Base-by-base conservation (phyloP, 2,888 invertebrate species). In the Eutolmus rufibarbis region DNA sequence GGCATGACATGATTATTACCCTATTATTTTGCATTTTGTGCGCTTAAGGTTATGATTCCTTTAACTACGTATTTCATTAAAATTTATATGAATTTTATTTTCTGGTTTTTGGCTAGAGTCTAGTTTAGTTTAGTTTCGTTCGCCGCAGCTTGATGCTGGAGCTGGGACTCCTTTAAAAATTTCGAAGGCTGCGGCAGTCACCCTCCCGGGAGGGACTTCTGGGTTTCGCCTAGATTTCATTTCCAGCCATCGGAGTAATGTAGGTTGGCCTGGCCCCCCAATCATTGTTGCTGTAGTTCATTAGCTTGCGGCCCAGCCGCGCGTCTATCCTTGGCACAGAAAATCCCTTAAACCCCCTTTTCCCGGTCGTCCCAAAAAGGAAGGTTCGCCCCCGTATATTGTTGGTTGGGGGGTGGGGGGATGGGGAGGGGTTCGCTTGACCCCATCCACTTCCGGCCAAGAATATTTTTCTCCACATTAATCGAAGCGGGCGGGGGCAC, bases 401-500 rank as follows among this genome's bases (percentile, higher is more conserved):
- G 19, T 28, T 66, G 74, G 12, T n/a, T 40, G 19, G 2, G 12
- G 74, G 12, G 5, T 5, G 34, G 34, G 34, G 34, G 34, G 34
- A 28, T 28, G 34, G 34, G 7, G 34, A 4, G 7, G 43, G 85
- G 9, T 66, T 23, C 46, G 85, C 74, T 85, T 85, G 85, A 85
- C 85, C 85, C 85, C 85, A 40, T 85, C 82, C 56, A 43, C 85
- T 40, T n/a, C 46, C 74, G 34, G 57, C 74, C 31, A 74, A 74
- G 85, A 74, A 74, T 74, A 86, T 88, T 82, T 85, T 86, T 84
- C 87, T 86, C 66, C 74, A 66, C 51, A 51, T 76, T 78, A 86
- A 88, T 88, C 74, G 87, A 88, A 79, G 84, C 66, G 28, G 23
- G 66, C 66, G 66, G 8, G 56, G 56, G 66, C 66, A 7, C 51